A percentile compares a stretch with the other conserved stretches of the same genome.
phyloP scores from a whole-genome alignment of 2,113 vertebrate genomes.

The Perca schrenkii region DNA sequence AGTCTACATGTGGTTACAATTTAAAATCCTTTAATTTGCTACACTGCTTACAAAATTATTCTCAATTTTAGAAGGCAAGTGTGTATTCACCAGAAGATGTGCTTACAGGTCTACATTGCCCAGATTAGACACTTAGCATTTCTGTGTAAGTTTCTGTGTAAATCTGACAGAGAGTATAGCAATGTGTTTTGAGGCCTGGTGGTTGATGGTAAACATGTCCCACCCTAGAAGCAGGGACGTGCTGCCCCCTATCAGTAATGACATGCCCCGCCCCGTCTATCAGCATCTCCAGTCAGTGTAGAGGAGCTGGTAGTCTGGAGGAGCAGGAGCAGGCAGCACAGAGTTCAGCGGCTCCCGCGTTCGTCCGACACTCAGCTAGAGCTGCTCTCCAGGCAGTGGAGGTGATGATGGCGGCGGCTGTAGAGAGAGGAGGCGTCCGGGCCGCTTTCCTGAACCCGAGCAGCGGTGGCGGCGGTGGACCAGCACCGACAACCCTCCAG shows the following conservation, averaged over 20 bases:
- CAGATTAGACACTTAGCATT: background rate
- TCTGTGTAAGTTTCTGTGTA: background rate
- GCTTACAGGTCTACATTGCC: background rate
- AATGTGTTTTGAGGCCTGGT: background rate
- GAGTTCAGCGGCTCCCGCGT: slow-evolving; percentile 70
- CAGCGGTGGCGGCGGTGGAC: slow-evolving; percentile 76
- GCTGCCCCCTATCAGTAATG: slow-evolving; percentile 57
- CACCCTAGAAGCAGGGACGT: slow-evolving; percentile 44
- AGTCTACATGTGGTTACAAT: background rate
- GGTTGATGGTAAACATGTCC: slow-evolving; percentile 20
- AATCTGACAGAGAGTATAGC: background rate
- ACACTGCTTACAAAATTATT: background rate
- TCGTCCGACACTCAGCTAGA: slow-evolving; percentile 78
- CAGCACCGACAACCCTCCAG: slow-evolving; percentile 71
- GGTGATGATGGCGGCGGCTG: slow-evolving; percentile 87
- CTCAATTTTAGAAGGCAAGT: background rate
- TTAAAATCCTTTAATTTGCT: background rate
- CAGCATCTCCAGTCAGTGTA: slow-evolving; percentile 60
- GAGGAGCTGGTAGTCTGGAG: slow-evolving; percentile 64
- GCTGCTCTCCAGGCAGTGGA: slow-evolving; percentile 79
- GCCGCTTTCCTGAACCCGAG: slow-evolving; percentile 85
- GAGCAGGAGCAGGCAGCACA: slow-evolving; percentile 56
- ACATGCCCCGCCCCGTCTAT: slow-evolving; percentile 70
- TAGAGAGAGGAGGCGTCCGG: slow-evolving; percentile 85
- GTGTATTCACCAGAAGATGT: background rate